Conservation (phyloP, 2,888 invertebrate species). For the Nomada hirtipes region DNA sequence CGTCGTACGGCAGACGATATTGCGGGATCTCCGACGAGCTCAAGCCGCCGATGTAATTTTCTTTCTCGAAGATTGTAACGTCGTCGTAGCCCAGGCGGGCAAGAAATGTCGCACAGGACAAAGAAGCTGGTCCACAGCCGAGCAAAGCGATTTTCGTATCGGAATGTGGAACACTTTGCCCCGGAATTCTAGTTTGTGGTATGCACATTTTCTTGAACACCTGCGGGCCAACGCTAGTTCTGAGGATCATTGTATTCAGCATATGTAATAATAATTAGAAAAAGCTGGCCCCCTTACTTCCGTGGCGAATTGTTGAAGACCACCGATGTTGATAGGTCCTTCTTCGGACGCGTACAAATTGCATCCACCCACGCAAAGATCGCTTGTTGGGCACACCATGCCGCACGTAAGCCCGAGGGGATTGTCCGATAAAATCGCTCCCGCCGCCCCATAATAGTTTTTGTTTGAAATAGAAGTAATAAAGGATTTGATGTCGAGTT, state of each 20-base stretch:
- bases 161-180: constrained; percentile 85
- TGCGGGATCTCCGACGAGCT: constrained; percentile 99
- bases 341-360: constrained; percentile 98
- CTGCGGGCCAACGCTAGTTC: constrained; percentile 82
- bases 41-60: constrained; percentile 94
- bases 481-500: constrained; percentile 98
- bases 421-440: constrained; percentile 98
- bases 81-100: constrained; percentile 96
- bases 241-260: neutral
- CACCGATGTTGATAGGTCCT: constrained; percentile 99
- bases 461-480: constrained; percentile 98
- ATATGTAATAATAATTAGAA: neutral
- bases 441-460: constrained; percentile 99
- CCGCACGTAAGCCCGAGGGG: constrained; percentile 97
- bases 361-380: constrained; percentile 99
- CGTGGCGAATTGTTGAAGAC: constrained; percentile 98
- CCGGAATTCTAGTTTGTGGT: constrained; percentile 93
- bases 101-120: constrained; percentile 98
- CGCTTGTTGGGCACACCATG: constrained; percentile 99
- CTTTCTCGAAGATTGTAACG: constrained; percentile 96
- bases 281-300: constrained; percentile 87
- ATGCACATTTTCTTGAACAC: constrained; percentile 97
- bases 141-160: constrained; percentile 92
- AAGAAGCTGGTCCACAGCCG: constrained; percentile 98
- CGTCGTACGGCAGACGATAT: constrained; percentile 96